Evolutionary conservation across 2,888 invertebrate species (phyloP).

Genomic region (Pseudococcus viburni): DNA sequence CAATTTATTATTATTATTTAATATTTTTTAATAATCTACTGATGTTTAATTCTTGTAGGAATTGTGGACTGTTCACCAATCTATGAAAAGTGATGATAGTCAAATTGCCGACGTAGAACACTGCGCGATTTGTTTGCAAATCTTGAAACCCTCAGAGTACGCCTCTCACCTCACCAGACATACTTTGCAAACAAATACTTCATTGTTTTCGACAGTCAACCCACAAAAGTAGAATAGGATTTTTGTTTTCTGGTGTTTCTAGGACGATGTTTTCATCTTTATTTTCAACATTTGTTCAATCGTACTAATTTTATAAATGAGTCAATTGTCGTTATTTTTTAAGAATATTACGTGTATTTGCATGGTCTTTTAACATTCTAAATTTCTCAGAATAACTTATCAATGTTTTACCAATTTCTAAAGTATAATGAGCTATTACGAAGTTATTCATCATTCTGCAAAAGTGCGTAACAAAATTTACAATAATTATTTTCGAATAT

Average conservation of each 20-base stretch:
- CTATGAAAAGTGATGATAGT: slow-evolving; percentile 14
- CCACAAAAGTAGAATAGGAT: slow-evolving; percentile 18
- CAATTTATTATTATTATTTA: no score
- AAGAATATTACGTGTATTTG: slow-evolving; percentile 18
- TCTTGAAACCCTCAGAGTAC: slow-evolving; percentile 28
- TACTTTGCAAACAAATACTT: not conserved
- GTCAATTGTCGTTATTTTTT: slow-evolving; percentile 54
- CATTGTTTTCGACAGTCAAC: not conserved
- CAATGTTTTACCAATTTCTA: not conserved
- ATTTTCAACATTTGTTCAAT: not conserved
- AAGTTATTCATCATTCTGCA: not conserved
- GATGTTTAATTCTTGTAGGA: slow-evolving; percentile 21
- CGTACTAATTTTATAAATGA: slow-evolving; percentile 6
- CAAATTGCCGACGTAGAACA: slow-evolving; percentile 2
- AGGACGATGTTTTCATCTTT: not conserved
- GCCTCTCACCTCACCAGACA: slow-evolving; percentile 42
- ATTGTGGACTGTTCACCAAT: slow-evolving; percentile 55
- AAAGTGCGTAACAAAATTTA: not conserved
- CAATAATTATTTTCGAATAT: not conserved
- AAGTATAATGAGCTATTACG: no score
- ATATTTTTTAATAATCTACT: no score
- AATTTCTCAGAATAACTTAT: not conserved
- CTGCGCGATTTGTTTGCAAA: slow-evolving; percentile 60
- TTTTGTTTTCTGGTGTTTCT: slow-evolving; percentile 11
- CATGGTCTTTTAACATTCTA: not conserved